phyloP scores from a whole-genome alignment of 2,888 invertebrate species.

The Eumacrocentrus americanus region DNA sequence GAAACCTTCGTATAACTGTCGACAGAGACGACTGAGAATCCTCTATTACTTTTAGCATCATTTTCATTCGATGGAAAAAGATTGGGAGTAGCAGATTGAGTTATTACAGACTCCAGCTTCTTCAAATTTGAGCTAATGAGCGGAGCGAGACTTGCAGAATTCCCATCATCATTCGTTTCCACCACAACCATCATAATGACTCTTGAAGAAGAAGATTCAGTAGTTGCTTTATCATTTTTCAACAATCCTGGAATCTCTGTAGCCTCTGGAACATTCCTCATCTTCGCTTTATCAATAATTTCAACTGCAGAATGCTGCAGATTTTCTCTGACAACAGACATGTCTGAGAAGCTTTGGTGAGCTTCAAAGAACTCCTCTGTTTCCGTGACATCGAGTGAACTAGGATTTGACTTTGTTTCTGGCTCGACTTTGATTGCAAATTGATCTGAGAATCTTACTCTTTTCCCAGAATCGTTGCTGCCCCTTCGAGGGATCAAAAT shows the following conservation, averaged over 20 bases:
- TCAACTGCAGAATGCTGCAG: conserved; percentile 35
- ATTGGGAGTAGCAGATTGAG: background rate
- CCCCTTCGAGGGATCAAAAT: background rate
- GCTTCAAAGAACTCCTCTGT: conserved; percentile 43
- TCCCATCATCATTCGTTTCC: conserved; percentile 42
- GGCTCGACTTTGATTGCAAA: conserved; percentile 26
- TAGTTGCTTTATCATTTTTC: background rate
- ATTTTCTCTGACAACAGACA: conserved; percentile 20
- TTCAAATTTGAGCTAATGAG: conserved; percentile 50
- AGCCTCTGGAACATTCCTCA: background rate
- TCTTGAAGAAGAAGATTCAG: conserved; percentile 37
- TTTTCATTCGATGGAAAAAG: background rate
- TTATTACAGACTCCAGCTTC: conserved; percentile 41
- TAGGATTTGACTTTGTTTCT: background rate
- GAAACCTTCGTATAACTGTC: conserved; percentile 44
- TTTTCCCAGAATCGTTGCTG: conserved; percentile 38
- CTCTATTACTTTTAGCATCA: background rate
- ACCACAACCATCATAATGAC: conserved; percentile 55
- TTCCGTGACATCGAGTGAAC: conserved; percentile 29
- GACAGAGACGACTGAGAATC: conserved; percentile 38
- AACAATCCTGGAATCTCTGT: background rate
- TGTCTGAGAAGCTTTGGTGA: conserved; percentile 36
- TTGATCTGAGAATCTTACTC: conserved; percentile 49
- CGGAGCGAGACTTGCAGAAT: conserved; percentile 41
- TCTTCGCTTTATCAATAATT: conserved; percentile 10